Evolutionary conservation across 2,797 vertebrate genomes (phyloP), one percentile per base, ranked within the genome.

Genomic region (Muraenolepis orangiensis): DNA sequence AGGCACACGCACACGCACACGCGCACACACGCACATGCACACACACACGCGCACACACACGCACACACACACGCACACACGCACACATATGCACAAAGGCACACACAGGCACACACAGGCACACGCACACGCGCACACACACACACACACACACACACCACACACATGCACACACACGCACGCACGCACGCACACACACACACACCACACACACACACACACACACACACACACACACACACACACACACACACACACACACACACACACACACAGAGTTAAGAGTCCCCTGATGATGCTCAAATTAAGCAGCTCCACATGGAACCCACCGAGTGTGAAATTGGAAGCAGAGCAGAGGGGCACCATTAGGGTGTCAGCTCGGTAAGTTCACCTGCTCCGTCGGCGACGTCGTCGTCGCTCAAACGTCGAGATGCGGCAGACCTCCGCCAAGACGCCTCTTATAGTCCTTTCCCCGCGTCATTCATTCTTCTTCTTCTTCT

Each of bases 281-380:
- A 85, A 86, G 51, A 79, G 81, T 85, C 87, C 86, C 90, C 74
- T 82, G 86, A 84, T 81, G 85, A 88, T 84, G 82, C 85, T 72
- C 81, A 84, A 90, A 90, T 91, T 91, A 91, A 81, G 76, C 82
- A 66, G 69, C 71, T 82, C 84, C 90, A 90, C 87, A 89, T 91
- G 88, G 90, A 91, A 85, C 77, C 78, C 76, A 87, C 89, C 87
- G 87, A 86, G 86, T 90, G 87, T 91, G 91, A 90, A 91, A 91
- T 90, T 91, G 86, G 90, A 92, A 91, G 82, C 90, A 90, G 82
- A 66, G 79, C 82, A 74, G 80, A 78, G 73, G 73, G 82, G 84
- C 81, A 80, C 74, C 71, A 86, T 88, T 88, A 82, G 75, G 81
- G 82, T 79, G 78, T 86, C 85, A 86, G 46, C 31, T 70, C 72